phyloP scores from a whole-genome alignment of 2,888 invertebrate species.

The Corythucha ciliata region DNA sequence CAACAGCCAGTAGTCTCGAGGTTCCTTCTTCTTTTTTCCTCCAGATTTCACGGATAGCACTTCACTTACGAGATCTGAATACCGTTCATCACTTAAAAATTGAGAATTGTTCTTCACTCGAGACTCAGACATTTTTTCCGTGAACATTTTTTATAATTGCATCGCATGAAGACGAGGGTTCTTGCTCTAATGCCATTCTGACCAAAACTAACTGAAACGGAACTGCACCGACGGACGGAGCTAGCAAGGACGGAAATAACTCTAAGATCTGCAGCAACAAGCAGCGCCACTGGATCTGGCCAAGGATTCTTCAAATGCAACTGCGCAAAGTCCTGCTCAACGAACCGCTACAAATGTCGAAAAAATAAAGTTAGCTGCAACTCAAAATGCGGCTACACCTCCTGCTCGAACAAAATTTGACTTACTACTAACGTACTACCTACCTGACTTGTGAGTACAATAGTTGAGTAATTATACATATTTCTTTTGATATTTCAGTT shows the following conservation, averaged over 20 bases:
- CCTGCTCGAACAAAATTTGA: too few species aligned
- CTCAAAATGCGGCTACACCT: too few species aligned
- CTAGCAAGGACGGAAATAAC: too few species aligned
- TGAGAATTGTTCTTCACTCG: slow-evolving; percentile 7
- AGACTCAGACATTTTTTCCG: slow-evolving; percentile 9
- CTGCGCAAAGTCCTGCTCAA: background rate
- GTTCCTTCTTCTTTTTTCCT: too few species aligned
- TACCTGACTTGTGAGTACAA: too few species aligned
- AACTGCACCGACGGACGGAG: too few species aligned
- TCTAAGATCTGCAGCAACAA: slow-evolving; percentile 1
- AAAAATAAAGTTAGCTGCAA: too few species aligned
- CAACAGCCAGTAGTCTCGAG: slow-evolving; percentile 11
- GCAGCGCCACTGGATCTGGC: slow-evolving; percentile 8
- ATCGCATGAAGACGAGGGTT: background rate
- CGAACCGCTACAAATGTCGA: too few species aligned
- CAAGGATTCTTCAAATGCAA: slow-evolving; percentile 11
- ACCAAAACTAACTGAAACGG: too few species aligned
- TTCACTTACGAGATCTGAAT: background rate
- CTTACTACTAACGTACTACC: too few species aligned
- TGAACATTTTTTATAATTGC: slow-evolving; percentile 5
- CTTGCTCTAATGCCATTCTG: background rate
- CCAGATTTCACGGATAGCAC: background rate
- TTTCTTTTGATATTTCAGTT: too few species aligned
- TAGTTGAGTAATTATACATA: too few species aligned
- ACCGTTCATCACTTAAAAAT: slow-evolving; percentile 11